Evolutionary conservation across 2,113 vertebrate genomes (phyloP).

Genomic region (Tyrannus savana): DNA sequence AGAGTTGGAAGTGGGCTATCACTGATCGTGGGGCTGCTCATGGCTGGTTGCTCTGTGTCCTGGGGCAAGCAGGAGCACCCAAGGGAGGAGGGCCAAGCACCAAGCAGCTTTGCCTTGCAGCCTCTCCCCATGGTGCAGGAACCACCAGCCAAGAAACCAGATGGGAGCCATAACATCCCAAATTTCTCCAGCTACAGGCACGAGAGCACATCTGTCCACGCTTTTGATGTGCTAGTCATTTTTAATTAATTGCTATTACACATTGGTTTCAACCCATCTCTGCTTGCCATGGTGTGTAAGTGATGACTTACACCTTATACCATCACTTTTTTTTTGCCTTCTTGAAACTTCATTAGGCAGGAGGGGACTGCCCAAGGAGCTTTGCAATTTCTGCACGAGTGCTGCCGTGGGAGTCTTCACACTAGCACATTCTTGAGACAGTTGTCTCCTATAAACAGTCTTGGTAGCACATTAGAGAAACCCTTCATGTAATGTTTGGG

Average conservation of each 20-base stretch:
- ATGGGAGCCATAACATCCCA: not conserved
- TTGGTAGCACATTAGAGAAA: slow-evolving; percentile 52
- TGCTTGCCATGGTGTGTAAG: not conserved
- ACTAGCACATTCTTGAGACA: slow-evolving; percentile 23
- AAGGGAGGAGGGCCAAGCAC: not conserved
- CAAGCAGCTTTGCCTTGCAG: not conserved
- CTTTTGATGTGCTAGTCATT: not conserved
- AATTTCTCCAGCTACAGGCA: not conserved
- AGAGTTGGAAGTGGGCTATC: not conserved
- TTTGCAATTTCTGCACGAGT: not conserved
- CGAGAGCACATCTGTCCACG: not conserved
- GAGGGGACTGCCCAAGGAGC: not conserved
- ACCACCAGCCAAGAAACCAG: not conserved
- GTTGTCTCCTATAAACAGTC: slow-evolving; percentile 42
- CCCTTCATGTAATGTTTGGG: not conserved
- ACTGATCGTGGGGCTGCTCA: not conserved
- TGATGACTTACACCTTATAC: not conserved
- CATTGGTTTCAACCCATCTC: not conserved
- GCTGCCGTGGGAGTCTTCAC: slow-evolving; percentile 41
- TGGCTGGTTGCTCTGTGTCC: not conserved
- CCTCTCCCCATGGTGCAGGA: not conserved
- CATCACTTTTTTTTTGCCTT: not conserved
- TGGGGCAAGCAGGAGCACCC: not conserved
- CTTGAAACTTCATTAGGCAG: not conserved
- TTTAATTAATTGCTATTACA: not conserved